These are phyloP conservation scores for Corythornis cristatus DNA, from an alignment of 2,113 vertebrate genomes.

Conservation along the genomic window DNA sequence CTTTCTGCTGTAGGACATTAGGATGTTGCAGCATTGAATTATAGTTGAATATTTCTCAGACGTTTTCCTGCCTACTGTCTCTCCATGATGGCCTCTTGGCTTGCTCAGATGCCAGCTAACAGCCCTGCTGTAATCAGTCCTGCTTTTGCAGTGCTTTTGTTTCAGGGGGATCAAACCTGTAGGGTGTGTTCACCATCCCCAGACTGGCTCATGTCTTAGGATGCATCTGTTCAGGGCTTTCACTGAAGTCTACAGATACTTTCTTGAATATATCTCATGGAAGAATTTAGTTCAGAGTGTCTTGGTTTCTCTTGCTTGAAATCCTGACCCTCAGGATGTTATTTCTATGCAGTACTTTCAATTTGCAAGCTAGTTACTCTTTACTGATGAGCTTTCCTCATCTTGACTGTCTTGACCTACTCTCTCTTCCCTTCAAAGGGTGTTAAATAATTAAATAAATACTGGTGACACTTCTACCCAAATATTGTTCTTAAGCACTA, in stretches of 20 bases:
- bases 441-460: slow-evolving; percentile 75
- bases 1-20: neutral
- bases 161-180: neutral
- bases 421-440: slow-evolving; percentile 16
- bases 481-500: slow-evolving; percentile 68
- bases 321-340: neutral
- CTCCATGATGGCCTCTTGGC: neutral
- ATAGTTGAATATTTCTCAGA: neutral
- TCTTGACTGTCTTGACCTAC: slow-evolving; percentile 6
- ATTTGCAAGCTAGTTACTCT: slow-evolving; percentile 25
- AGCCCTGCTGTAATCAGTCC: neutral
- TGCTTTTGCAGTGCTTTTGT: neutral
- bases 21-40: neutral
- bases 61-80: neutral
- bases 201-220: neutral
- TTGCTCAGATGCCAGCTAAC: neutral
- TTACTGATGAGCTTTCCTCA: slow-evolving; percentile 37
- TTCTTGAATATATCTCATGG: neutral
- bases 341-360: neutral
- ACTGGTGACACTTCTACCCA: slow-evolving; percentile 26
- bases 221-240: neutral
- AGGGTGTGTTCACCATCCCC: neutral
- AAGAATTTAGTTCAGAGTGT: neutral
- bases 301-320: slow-evolving; percentile 12
- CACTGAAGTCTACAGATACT: neutral